phyloP scores from a whole-genome alignment of 35 echinoderm and acorn worm genomes.

The Eucidaris tribuloides region DNA sequence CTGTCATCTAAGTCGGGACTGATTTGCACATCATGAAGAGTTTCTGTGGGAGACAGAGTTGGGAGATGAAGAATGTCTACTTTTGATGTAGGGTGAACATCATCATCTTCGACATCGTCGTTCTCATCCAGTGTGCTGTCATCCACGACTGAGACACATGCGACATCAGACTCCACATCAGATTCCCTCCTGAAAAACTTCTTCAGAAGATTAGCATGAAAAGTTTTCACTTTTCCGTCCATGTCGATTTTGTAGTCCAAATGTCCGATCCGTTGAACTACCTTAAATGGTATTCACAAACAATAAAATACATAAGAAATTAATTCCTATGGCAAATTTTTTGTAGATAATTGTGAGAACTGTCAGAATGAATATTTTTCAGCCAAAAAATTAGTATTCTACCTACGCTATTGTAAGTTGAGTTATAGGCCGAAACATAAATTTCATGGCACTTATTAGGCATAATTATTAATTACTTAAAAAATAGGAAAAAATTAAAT shows the following conservation, averaged over 20 bases:
- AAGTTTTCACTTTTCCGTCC: conserved; percentile 3
- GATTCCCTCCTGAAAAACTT: not conserved
- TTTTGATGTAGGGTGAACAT: not conserved
- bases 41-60: not conserved
- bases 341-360: too few relatives aligned
- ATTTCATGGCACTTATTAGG: too few relatives aligned
- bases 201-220: conserved; percentile 39
- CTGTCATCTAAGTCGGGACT: not conserved
- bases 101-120: not conserved
- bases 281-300: too few relatives aligned
- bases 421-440: too few relatives aligned
- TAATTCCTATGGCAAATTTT: too few relatives aligned
- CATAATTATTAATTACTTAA: too few relatives aligned
- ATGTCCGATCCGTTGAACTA: not conserved
- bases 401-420: too few relatives aligned
- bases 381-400: too few relatives aligned
- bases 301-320: too few relatives aligned
- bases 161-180: not conserved
- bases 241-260: conserved; percentile 29
- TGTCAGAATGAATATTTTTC: too few relatives aligned
- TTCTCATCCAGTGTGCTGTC: not conserved
- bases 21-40: not conserved
- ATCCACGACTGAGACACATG: not conserved
- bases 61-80: conserved; percentile 3
- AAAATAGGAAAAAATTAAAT: too few relatives aligned